phyloP scores from a whole-genome alignment of 2,797 vertebrate genomes.

The Neopelma chrysocephalum region DNA sequence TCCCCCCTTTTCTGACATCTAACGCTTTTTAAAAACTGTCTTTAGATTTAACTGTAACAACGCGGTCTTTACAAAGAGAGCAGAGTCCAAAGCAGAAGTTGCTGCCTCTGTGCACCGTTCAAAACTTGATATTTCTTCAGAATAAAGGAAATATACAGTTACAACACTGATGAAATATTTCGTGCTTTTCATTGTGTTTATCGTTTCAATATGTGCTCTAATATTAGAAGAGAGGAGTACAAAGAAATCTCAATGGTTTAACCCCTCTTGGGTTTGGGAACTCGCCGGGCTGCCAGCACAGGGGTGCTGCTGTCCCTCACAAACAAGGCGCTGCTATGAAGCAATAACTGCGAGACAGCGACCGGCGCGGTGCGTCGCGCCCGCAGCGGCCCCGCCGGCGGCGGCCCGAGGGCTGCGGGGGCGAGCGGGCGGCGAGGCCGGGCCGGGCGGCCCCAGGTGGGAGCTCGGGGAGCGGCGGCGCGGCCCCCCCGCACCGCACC shows the following conservation, averaged over 20 bases:
- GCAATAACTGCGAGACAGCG: accelerated
- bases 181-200: conserved; percentile 77
- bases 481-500: not conserved
- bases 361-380: not conserved
- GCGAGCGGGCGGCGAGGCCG: not conserved
- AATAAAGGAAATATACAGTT: conserved; percentile 66
- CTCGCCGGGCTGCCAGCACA: not conserved
- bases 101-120: conserved; percentile 34
- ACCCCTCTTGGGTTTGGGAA: not conserved
- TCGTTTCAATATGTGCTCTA: conserved; percentile 78
- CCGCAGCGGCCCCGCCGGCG: not conserved
- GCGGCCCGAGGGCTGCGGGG: not conserved
- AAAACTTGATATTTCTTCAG: conserved; percentile 63
- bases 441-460: not conserved
- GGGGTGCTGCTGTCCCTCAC: not conserved
- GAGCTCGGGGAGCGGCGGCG: not conserved
- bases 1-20: conserved; percentile 64
- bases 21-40: conserved; percentile 44
- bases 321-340: not conserved
- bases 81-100: conserved; percentile 48
- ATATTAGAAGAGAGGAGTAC: conserved; percentile 68
- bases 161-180: conserved; percentile 68
- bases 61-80: conserved; percentile 38
- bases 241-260: conserved; percentile 45
- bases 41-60: conserved; percentile 49